Base-by-base conservation (phyloP, 2,888 invertebrate species). In the Sesia bembeciformis region DNA sequence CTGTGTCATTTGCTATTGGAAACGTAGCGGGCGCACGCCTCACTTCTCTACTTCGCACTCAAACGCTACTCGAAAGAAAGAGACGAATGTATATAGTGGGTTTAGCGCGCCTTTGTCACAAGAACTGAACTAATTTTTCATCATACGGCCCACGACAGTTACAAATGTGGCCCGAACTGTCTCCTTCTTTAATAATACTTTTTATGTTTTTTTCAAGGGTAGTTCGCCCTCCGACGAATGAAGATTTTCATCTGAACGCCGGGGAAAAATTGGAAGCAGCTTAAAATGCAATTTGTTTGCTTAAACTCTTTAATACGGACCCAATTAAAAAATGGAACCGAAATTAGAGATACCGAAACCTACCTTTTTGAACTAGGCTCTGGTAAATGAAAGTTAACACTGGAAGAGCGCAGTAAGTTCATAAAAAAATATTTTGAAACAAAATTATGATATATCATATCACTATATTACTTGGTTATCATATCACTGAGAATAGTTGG, bases 171-270 rank as follows among this genome's bases (percentile, higher is more conserved):
- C 80, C 81, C 86, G 84, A 90, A 90, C 89, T 87, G 90, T 90
- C 90, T 87, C 82, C 81, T 89, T 88, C 90, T 90, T 90, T 89
- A 89, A 89, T 90, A 90, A 89, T 90, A 90, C 87, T 88, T 90
- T 88, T 89, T 86, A 81, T 80, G 74, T 84, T 73, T 72, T 77
- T 85, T 85, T 86, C 81, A 86, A 87, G 87, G 88, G 88, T 86
- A 84, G 82, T 78, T 76, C 81, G 75, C 85, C 87, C 87, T 81
- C 78, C 74, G 71, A 65, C 70, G 73, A 79, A 82, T 77, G 76
- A 85, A 84, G 85, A 87, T 88, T 87, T 89, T 81, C 84, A 81
- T 87, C 78, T 73, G 71, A 71, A 73, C 64, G 69, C 68, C 62
- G 64, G 71, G 80, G 76, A 81, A 83, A 76, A 83, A 81, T 78